Evolutionary conservation across 2,888 invertebrate genomes (phyloP).

Genomic region (Crossocerus cetratus): DNA sequence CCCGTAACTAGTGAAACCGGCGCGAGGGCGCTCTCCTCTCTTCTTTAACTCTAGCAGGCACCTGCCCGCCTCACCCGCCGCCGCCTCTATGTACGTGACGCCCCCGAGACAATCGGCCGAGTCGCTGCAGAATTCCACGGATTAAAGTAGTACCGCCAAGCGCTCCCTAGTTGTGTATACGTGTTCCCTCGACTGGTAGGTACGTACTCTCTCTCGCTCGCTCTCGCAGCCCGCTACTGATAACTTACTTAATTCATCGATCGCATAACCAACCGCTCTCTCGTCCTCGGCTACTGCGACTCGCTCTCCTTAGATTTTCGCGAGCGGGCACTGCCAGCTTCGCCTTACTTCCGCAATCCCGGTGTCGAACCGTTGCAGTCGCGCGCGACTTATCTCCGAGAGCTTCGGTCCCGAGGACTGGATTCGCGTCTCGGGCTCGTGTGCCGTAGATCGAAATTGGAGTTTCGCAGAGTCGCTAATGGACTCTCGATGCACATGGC

Average conservation of each 20-base stretch:
- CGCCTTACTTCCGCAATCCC: background rate
- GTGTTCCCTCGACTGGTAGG: constrained; percentile 6
- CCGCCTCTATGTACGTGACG: constrained; percentile 15
- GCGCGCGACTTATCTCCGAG: background rate
- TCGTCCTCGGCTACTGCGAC: background rate
- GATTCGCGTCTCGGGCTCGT: no score
- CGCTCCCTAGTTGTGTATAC: constrained; percentile 2
- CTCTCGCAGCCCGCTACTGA: background rate
- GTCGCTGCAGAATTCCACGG: constrained; percentile 14
- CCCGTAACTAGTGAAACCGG: constrained; percentile 49
- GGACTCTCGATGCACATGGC: no score
- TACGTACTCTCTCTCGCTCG: constrained; percentile 20
- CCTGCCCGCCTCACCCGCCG: constrained; percentile 14
- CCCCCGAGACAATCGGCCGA: constrained; percentile 14
- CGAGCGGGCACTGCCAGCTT: background rate
- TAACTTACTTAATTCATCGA: background rate
- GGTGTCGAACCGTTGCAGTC: no score
- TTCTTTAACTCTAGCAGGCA: constrained; percentile 24
- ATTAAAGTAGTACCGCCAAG: constrained; percentile 27
- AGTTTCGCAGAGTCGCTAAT: no score
- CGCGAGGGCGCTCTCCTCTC: constrained; percentile 34
- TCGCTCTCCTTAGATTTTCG: background rate
- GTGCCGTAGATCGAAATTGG: no score
- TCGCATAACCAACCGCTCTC: background rate
- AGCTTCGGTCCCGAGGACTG: no score